Conservation (phyloP, 2,797 vertebrate genomes). For the Sitta carolinensis region DNA sequence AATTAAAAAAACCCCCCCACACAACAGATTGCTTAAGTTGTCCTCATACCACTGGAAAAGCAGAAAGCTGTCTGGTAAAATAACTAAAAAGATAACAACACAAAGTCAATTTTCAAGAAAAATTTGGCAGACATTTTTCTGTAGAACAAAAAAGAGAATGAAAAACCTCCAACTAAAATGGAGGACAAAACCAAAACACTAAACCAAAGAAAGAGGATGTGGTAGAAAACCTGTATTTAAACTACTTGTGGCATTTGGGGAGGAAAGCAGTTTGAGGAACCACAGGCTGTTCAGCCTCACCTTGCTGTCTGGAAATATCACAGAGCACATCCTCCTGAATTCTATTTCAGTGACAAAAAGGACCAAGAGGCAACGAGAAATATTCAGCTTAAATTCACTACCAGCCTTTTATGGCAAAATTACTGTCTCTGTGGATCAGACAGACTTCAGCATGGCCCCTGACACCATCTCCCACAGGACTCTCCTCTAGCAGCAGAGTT, state of each 20-base stretch:
- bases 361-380: background rate
- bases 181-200: background rate
- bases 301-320: background rate
- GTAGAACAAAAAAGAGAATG: background rate
- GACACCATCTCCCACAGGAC: background rate
- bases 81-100: background rate
- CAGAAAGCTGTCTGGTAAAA: background rate
- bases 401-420: background rate
- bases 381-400: background rate
- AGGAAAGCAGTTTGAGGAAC: background rate
- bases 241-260: background rate
- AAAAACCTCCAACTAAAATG: rapidly evolving
- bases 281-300: background rate
- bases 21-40: background rate
- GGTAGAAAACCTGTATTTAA: background rate
- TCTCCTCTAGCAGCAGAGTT: background rate
- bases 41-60: background rate
- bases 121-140: background rate
- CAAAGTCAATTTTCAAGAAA: background rate
- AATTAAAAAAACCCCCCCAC: background rate
- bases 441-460: background rate
- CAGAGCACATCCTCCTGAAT: background rate
- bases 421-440: background rate
- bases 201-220: background rate
- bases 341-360: background rate